Percentiles rank a stretch among this genome's conserved stretches.
Evolutionary conservation across 2,888 invertebrate genomes (phyloP).

Genomic region (Malthinus seriepunctatus): DNA sequence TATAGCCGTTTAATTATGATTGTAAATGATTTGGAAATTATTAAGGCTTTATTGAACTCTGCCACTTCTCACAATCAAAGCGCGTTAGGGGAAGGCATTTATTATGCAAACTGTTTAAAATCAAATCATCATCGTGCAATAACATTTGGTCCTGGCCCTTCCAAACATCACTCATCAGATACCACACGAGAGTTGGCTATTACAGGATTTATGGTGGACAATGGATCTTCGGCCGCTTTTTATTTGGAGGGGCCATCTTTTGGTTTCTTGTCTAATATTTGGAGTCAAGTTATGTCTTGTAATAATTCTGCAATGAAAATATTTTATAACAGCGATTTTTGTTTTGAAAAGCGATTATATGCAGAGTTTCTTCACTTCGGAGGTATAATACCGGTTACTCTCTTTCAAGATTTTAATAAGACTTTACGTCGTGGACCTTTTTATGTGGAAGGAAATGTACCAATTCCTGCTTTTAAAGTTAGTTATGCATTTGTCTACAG

Average conservation of each 20-base stretch:
- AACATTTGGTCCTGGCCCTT: background rate
- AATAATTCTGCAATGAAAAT: slow-evolving; percentile 33
- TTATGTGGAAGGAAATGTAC: slow-evolving; percentile 44
- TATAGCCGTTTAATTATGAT: slow-evolving; percentile 35
- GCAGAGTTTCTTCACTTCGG: slow-evolving; percentile 34
- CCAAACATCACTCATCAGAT: background rate
- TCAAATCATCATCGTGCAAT: background rate
- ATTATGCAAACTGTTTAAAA: slow-evolving; percentile 30
- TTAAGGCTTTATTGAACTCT: slow-evolving; percentile 29
- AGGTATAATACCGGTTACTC: slow-evolving; percentile 39
- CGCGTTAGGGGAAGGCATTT: slow-evolving; percentile 20
- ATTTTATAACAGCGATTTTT: slow-evolving; percentile 44
- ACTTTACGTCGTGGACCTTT: slow-evolving; percentile 39
- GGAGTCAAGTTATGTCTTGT: slow-evolving; percentile 20
- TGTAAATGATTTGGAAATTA: slow-evolving; percentile 29
- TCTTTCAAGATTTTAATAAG: slow-evolving; percentile 41
- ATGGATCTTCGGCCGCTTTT: slow-evolving; percentile 26
- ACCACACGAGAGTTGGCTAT: slow-evolving; percentile 7
- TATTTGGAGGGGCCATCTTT: slow-evolving; percentile 32
- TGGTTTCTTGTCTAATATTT: slow-evolving; percentile 22
- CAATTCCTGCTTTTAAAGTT: slow-evolving; percentile 43
- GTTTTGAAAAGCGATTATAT: slow-evolving; percentile 45
- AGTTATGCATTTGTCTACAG: no score
- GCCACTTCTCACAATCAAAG: slow-evolving; percentile 33
- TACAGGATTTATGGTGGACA: slow-evolving; percentile 37